Evolutionary conservation across 2,113 vertebrate genomes (phyloP), one percentile per base, ranked within the genome.

Genomic region (Argyrosomus japonicus): DNA sequence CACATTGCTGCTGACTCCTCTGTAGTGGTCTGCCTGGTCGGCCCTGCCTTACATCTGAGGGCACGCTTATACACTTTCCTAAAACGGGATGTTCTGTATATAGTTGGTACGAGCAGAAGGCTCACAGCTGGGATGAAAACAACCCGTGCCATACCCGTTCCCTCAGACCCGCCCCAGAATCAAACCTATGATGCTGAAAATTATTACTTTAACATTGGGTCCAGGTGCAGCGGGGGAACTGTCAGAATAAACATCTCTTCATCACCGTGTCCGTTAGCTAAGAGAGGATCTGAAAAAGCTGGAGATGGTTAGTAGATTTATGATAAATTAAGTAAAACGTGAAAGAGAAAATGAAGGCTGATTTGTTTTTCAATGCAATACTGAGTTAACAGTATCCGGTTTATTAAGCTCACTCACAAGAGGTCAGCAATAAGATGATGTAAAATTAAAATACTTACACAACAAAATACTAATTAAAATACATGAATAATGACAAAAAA

Each of bases 51-150:
- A 57, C 79, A 80, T 29, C 63, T 69, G 25, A 86, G 81, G 58
- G 58, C 74, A 81, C 48, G 48, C 76, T 88, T 77, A 60, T 40
- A 70, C 63, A 48, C 25, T 51, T 62, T 71, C 75, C 83, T 65
- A 86, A 88, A 92, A 86, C 43, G 58, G 68, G 60, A 88, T 60
- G 74, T 77, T 88, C 80, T 85, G 84, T 81, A 67, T 90, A 75
- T 91, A 92, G 80, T 45, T 63, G 68, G 65, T 50, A 18, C 79
- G 2, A 65, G 88, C 50, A 81, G 85, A 64, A 75, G 73, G 56
- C 73, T 78, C 60, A 86, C 83, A 90, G 90, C 87, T 87, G 80
- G 82, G 74, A 87, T 75, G 60, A 82, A 87, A 86, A 68, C 53
- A 54, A 70, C 75, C 68, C 78, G 5, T 19, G 67, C 64, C 61